Evolutionary conservation across 2,113 vertebrate species (phyloP), one percentile per base, ranked within the genome.

Genomic region (Polyodon spathula): DNA sequence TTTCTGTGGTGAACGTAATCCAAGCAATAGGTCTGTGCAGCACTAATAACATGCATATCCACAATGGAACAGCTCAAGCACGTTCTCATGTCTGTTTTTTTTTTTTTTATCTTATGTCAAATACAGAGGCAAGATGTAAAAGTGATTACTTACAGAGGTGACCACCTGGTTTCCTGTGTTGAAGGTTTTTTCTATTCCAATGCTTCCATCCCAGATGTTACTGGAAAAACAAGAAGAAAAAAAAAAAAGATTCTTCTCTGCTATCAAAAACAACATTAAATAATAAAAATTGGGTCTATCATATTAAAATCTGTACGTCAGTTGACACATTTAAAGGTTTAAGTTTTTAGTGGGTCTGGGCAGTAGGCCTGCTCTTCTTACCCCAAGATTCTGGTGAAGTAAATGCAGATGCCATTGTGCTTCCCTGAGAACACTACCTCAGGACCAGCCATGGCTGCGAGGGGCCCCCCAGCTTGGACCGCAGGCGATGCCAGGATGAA

Each of bases 401-500:
- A 99, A 71, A 97, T 80, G 71, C 91, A 91, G 71, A 97, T 95
- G 57, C 95, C 93, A 6, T 93, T 92, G 78, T 97, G 95, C 64
- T 95, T 97, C 60, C 95, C 95, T n/a, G 96, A 99, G 81, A 89
- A 99, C 9, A 97, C 86, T 61, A 94, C 90, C 74, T 98, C 95
- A 0, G 96, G 93, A 37, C 90, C 91, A 51, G 87, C 76, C 78
- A 93, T 69, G 14, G 88, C 82, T 0, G 88, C 71, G 62, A 93
- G 55, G 8, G 85, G 71, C 6, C 76, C 43, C 1, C 80, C 66
- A 38, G 79, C 67, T 5, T 81, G 77, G 56, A 71, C 40, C 55
- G 79, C 39, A 1, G 82, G 81, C 1, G 65, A 54, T n/a, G 71
- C 0, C 0, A 78, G 51, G 79, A 73, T 71, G 1, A 88, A 40